These are phyloP conservation scores for Rhabdophis nuchalis DNA, from an alignment of 2,797 vertebrate genomes.

Conservation along the genomic window DNA sequence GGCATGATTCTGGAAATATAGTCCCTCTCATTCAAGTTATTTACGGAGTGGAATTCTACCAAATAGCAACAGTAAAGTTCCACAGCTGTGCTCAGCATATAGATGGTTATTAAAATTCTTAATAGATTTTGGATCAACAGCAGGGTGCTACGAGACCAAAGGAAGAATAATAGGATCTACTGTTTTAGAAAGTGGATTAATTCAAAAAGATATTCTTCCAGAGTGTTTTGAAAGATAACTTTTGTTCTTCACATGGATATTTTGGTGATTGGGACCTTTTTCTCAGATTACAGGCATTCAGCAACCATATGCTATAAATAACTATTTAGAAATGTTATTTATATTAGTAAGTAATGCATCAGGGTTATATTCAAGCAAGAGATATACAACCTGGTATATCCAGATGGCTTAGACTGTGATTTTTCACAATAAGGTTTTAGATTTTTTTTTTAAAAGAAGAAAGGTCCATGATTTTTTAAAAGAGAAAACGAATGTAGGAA, in stretches of 20 bases:
- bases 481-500: not conserved
- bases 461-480: not conserved
- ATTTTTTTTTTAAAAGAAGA: not conserved
- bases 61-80: not conserved
- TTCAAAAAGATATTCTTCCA: not conserved
- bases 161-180: not conserved
- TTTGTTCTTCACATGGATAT: not conserved
- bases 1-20: not conserved
- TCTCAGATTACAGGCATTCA: not conserved
- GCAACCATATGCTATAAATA: not conserved
- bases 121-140: slow-evolving; percentile 1
- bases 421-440: not conserved
- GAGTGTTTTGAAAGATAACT: not conserved
- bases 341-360: not conserved
- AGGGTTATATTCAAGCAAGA: not conserved
- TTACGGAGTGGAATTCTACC: not conserved
- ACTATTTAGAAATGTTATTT: not conserved
- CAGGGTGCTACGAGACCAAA: not conserved
- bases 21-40: not conserved
- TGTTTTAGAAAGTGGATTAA: not conserved
- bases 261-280: not conserved
- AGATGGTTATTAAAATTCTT: slow-evolving; percentile 7
- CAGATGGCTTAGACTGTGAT: not conserved
- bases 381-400: not conserved
- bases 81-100: not conserved